phyloP scores from a whole-genome alignment of 2,113 vertebrate species.

The Ranitomeya imitator region DNA sequence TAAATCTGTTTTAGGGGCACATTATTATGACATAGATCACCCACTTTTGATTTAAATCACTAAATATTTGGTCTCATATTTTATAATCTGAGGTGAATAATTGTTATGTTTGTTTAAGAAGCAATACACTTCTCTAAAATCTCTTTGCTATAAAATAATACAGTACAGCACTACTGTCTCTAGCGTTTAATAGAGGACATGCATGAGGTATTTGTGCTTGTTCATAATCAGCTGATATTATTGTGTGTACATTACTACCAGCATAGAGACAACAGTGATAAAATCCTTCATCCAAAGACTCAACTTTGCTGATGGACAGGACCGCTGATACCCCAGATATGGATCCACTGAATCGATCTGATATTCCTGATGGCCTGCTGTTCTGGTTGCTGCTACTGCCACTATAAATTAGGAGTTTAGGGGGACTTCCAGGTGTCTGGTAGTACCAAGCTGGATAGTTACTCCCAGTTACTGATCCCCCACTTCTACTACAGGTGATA shows the following conservation, averaged over 20 bases:
- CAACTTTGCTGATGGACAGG: constrained; percentile 19
- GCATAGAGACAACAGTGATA: not conserved
- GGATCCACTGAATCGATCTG: constrained; percentile 22
- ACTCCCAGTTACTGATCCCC: constrained; percentile 16
- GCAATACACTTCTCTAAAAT: not conserved
- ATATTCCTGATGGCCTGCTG: constrained; percentile 18
- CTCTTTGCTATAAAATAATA: not conserved
- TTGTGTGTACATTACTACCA: not conserved
- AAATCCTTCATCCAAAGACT: not conserved
- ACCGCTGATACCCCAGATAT: constrained; percentile 11
- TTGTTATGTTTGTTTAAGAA: too few relatives aligned
- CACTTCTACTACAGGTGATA: constrained; percentile 17
- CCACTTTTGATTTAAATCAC: too few relatives aligned
- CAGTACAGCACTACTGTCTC: not conserved
- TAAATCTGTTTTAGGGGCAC: too few relatives aligned
- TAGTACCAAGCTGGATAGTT: constrained; percentile 31
- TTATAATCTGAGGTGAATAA: too few relatives aligned
- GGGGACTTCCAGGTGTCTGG: constrained; percentile 40
- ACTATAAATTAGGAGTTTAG: constrained; percentile 20
- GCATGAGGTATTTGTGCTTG: not conserved
- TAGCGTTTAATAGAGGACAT: not conserved
- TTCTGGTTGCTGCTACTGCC: too few relatives aligned
- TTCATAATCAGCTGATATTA: not conserved
- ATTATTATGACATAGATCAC: too few relatives aligned
- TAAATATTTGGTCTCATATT: too few relatives aligned